Evolutionary conservation across 1,140 invertebrate genomes (phyloP).

Genomic region (Cydia splendana): DNA sequence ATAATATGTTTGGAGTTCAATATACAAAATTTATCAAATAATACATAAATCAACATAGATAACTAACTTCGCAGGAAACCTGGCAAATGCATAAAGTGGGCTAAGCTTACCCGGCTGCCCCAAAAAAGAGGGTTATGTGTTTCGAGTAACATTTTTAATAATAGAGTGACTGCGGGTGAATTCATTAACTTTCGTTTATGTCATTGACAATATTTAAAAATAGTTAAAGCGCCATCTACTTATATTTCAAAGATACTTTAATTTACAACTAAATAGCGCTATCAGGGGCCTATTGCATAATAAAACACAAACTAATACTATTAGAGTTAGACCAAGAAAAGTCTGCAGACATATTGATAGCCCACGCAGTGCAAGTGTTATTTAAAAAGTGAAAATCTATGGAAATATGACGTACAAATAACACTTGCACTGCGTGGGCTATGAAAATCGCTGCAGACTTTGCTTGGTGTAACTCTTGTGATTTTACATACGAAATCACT

Average conservation of each 20-base stretch:
- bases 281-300: not conserved
- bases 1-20: constrained; percentile 59
- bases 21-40: constrained; percentile 73
- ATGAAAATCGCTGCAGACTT: no score
- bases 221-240: not conserved
- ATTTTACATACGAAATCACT: no score
- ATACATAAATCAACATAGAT: constrained; percentile 53
- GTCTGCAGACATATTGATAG: no score
- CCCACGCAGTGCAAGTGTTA: no score
- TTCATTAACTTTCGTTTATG: no score
- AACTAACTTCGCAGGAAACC: constrained; percentile 48
- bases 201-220: no score
- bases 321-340: no score
- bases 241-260: not conserved
- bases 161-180: not conserved
- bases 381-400: no score
- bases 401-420: no score
- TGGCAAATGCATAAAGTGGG: constrained; percentile 46
- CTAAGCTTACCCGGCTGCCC: not conserved
- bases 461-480: no score
- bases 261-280: not conserved
- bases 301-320: no score
- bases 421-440: no score
- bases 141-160: not conserved
- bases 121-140: not conserved